phyloP scores from a whole-genome alignment of 2,797 vertebrate genomes.

The Nannoperca obscura region DNA sequence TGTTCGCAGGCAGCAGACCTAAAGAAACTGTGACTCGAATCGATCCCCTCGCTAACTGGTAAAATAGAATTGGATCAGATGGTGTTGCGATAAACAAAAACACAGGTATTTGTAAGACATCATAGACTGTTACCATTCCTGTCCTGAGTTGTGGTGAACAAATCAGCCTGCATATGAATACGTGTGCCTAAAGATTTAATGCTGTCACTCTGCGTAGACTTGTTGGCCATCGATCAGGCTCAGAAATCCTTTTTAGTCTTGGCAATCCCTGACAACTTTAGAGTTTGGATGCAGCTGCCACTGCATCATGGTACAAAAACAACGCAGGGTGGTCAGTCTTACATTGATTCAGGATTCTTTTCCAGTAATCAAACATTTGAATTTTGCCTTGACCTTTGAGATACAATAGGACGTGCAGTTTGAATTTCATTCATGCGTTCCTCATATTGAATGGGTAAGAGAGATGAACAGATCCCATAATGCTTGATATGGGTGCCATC shows the following conservation, averaged over 20 bases:
- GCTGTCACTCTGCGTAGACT: constrained; percentile 17
- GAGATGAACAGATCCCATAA: not conserved
- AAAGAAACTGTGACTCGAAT: not conserved
- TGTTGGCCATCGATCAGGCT: constrained; percentile 28
- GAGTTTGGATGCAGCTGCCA: constrained; percentile 16
- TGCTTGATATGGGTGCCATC: constrained; percentile 53
- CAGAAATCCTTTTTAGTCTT: constrained; percentile 38
- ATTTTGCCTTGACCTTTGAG: constrained; percentile 39
- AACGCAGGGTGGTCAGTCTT: constrained; percentile 10
- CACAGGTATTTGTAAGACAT: not conserved
- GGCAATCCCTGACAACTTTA: constrained; percentile 21
- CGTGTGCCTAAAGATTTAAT: constrained; percentile 18
- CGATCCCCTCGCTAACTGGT: not conserved
- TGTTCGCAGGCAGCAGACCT: constrained; percentile 7
- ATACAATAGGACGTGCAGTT: constrained; percentile 10
- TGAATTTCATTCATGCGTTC: constrained; percentile 7
- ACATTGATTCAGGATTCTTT: constrained; percentile 20
- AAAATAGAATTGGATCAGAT: not conserved
- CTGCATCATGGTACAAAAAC: constrained; percentile 9
- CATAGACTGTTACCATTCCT: not conserved
- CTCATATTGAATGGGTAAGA: not conserved
- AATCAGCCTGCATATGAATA: constrained; percentile 13
- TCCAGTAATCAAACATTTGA: constrained; percentile 27
- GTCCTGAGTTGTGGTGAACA: not conserved
- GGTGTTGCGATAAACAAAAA: not conserved